Evolutionary conservation across 2,797 vertebrate genomes (phyloP), one percentile per base, ranked within the genome.

Genomic region (Brotula barbata): DNA sequence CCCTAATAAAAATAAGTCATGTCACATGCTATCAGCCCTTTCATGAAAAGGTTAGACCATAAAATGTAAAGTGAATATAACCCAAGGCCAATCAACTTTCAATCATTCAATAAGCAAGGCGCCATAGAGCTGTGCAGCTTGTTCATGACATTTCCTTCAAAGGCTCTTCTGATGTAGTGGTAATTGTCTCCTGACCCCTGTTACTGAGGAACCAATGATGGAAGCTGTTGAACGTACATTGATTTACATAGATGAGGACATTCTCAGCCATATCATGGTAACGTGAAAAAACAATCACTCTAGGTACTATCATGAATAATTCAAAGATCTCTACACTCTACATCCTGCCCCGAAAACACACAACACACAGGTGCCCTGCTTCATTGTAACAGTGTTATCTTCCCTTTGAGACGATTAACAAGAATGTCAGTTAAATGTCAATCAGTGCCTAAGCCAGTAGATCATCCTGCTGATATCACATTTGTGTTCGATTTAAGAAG

Each of bases 251-350:
- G 57, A 58, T 13, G 31, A 44, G 59, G 73, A 64, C 64, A 45
- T 76, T 85, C 64, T 75, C 61, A 22, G 36, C 78, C 74, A 67
- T 80, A 74, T 86, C 71, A 69, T 73, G 68, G 53, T 75, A 78
- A 88, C 82, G 75, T 61, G 70, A 52, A 60, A 79, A 76, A 53
- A 77, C 80, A 84, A 83, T 83, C 73, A 80, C 82, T 85, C 54
- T 65, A 28, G 76, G 80, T 75, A 78, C 77, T 60, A 67, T 68
- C 17, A 83, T 90, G 79, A 88, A 89, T 90, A 86, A 89, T 88
- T 69, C 64, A 88, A 82, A 37, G 21, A 81, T n/a, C n/a, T n/a
- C n/a, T 42, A 66, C 70, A 77, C 75, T 76, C 77, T 52, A 71
- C 68, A 86, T 77, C 58, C 64, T 58, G 73, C 54, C 58, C 64